Conservation (phyloP, 35 echinoderm and acorn worm species). For the Anneissia japonica region DNA sequence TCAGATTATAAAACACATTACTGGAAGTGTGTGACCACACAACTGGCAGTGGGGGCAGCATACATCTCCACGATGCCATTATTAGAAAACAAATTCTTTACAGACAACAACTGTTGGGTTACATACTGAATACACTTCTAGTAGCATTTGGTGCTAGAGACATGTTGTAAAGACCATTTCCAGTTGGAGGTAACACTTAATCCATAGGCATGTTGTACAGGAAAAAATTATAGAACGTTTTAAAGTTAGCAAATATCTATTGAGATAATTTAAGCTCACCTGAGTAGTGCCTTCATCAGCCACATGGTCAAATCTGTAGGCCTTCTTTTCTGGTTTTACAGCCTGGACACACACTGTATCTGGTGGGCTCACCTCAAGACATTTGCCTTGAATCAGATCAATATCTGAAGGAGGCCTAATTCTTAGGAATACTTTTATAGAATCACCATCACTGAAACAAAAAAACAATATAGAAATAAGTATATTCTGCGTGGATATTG, state of each 20-base stretch:
- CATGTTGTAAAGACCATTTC: not conserved
- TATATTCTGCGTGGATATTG: too few species aligned
- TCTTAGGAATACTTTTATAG: conserved; percentile 81
- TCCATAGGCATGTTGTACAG: not conserved
- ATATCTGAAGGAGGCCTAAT: conserved; percentile 57
- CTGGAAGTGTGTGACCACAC: too few species aligned
- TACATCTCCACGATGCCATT: too few species aligned
- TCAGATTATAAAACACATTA: too few species aligned
- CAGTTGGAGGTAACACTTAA: not conserved
- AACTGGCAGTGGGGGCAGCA: too few species aligned
- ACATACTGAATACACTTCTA: not conserved
- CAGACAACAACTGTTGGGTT: not conserved
- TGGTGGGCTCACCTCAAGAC: conserved; percentile 63
- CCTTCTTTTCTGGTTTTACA: conserved; percentile 65
- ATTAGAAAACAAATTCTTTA: not conserved
- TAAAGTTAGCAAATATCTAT: not conserved
- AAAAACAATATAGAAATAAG: not conserved
- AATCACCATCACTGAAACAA: conserved; percentile 64
- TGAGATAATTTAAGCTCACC: conserved; percentile 18
- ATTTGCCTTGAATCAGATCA: conserved; percentile 46
- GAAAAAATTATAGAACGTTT: not conserved
- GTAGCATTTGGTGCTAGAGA: not conserved
- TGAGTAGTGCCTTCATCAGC: conserved; percentile 78
- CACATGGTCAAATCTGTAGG: conserved; percentile 93
- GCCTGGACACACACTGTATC: conserved; percentile 60